Evolutionary conservation across 2,797 vertebrate species (phyloP), one percentile per base, ranked within the genome.

Genomic region (Delichon dasypus): DNA sequence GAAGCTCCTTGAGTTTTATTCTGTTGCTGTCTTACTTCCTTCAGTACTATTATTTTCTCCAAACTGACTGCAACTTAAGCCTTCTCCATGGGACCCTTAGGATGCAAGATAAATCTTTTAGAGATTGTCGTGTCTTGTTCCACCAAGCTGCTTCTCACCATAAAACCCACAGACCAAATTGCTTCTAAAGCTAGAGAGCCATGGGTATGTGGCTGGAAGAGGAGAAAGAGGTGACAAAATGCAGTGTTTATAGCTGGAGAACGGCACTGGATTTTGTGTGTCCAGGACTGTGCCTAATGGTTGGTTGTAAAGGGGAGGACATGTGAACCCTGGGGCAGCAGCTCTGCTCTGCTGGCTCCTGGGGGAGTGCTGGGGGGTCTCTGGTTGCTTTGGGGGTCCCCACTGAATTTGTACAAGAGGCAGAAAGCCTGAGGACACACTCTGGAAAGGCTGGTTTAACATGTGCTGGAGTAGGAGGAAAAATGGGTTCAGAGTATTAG

Each of bases 201-300:
- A 9, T 7, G 15, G 12, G 1, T 2, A 9, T 13, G 29, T 13
- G 26, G n/a, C 25, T 45, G 72, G 55, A 54, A 20, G 45, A 64
- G 27, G 5, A 19, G 26, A 30, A 50, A 62, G 13, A 11, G 7
- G 5, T 45, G 38, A 23, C n/a, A 16, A 73, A 77, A 47, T 10
- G 15, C n/a, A 7, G 16, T 1, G 9, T 22, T 68, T 40, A 2
- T 25, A n/a, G 25, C 11, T 65, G 75, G 25, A 48, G 36, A 55
- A 6, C 2, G 53, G 34, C 25, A 2, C 36, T n/a, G 32, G 27
- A 15, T 42, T 47, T 55, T 7, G 1, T 7, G 42, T 30, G 5
- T 21, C 23, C 9, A 0, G 11, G 48, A 3, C 30, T 55, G 44
- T 25, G 1, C 4, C 47, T 29, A 9, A 4, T 2, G 3, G 18